Evolutionary conservation across 1,140 invertebrate species (phyloP), one percentile per base, ranked within the genome.

Genomic region (Lysiphlebus fabarum): DNA sequence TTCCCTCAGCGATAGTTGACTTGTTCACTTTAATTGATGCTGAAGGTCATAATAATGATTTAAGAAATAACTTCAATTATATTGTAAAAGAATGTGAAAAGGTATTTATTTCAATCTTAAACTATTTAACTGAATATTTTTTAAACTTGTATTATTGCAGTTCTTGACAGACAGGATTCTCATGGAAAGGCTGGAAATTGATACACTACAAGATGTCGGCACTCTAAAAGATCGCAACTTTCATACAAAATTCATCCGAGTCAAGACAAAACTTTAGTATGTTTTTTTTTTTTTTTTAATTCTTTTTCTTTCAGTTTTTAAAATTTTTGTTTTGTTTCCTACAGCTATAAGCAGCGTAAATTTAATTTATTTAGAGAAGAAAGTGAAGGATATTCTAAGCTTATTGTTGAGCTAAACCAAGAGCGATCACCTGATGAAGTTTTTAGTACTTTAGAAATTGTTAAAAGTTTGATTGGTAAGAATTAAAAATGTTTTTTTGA

Each of bases 321-420:
- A 44, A 11, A 17, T 53, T 36, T 53, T 51, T 43, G 17, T 50
- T 17, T 48, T 51, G 2, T 33, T 54, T 45, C 17, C 87, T 87
- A 63, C 78, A 98, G 95, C 78, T 99, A 99, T 76, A 99, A 99
- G 76, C 98, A 99, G 76, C 88, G 96, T 65, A 99, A 99, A 71
- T 99, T 98, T 76, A 99, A 99, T 82, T 83, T 99, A 59, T 93
- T 98, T 71, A 85, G 96, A 53, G 98, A 99, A 82, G 98, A 99
- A 80, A 96, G 90, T 82, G 98, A 99, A 86, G 98, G 98, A 5
- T 99, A 96, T 81, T 91, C 96, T 5, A 99, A 99, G 80, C 82
- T 99, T 6, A 90, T 99, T 42, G 90, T 93, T n/a, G 96, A 99
- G 82, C 81, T 99, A 57, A 95, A 92, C 84, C 93, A 93, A 76